A percentile compares a stretch with the other conserved stretches of the same genome.
phyloP scores from a whole-genome alignment of 1,140 invertebrate species.

The Drosophila leontia region DNA sequence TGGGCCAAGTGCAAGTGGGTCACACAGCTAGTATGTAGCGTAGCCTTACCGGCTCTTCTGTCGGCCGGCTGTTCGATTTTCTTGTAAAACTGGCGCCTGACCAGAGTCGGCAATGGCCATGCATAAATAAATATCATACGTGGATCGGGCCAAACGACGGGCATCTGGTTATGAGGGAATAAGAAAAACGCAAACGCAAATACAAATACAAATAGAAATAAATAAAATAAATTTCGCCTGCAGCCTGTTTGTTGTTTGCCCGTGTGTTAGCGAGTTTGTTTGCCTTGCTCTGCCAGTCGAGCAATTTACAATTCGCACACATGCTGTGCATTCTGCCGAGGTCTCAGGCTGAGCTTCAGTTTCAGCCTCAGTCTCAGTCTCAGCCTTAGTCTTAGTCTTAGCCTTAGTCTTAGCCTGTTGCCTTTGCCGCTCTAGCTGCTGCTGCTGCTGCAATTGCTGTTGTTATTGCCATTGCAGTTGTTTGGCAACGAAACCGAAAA shows the following conservation, averaged over 20 bases:
- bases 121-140: conserved; percentile 75
- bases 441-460: conserved; percentile 11
- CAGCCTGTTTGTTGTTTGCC: conserved; percentile 74
- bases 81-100: conserved; percentile 61
- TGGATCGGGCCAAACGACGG: conserved; percentile 29
- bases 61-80: conserved; percentile 54
- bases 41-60: conserved; percentile 14
- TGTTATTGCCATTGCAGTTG: conserved; percentile 44
- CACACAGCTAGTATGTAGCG: conserved; percentile 25
- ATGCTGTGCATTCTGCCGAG: conserved; percentile 59
- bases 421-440: conserved; percentile 29
- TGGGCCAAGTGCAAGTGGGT: conserved; percentile 68
- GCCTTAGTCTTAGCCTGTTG: not conserved
- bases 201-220: conserved; percentile 69
- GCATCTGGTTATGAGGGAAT: conserved; percentile 62
- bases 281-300: conserved; percentile 61
- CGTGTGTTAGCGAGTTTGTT: conserved; percentile 37
- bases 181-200: conserved; percentile 29
- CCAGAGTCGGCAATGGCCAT: conserved; percentile 40
- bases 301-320: conserved; percentile 81
- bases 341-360: not conserved
- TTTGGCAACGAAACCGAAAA: conserved; percentile 76
- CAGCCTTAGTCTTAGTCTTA: not conserved
- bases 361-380: not conserved
- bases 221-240: conserved; percentile 62